Evolutionary conservation across 2,888 invertebrate genomes (phyloP), one percentile per base, ranked within the genome.

Genomic region (Mythimna pallens): DNA sequence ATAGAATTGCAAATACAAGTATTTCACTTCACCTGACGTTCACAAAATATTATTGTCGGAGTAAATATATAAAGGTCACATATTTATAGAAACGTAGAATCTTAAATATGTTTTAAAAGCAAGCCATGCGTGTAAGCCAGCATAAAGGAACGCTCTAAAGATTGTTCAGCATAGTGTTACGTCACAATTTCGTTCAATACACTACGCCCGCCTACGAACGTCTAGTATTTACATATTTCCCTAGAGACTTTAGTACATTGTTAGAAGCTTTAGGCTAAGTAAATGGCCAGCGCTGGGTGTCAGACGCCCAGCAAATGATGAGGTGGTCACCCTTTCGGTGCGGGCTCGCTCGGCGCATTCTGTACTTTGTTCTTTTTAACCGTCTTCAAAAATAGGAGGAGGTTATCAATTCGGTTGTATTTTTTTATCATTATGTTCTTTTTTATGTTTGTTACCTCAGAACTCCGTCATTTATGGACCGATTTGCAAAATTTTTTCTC

Each of bases 161-260:
- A 73, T 69, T 70, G 57, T 83, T 83, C 69, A 67, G 59, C 55
- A 68, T 30, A 62, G 50, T 30, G 55, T 77, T 77, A 62, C 81
- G 78, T 74, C 67, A 79, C 72, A 72, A 61, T 68, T 78, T 84
- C 65, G 64, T 72, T 73, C 82, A 74, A 77, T 82, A 77, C 65
- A 76, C 65, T 70, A 62, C 66, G 65, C 20, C 47, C 52, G 67
- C 63, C 43, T 47, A 68, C 65, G n/a, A 64, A 64, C 65, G 25
- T 58, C 54, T 63, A 58, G 54, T 50, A 61, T 54, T 10, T 74
- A 69, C 65, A 22, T 66, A 76, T 82, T 73, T 73, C 76, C 73
- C 73, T 40, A 68, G 71, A 67, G 72, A 70, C 63, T 75, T 47
- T 63, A 67, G 63, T 65, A 71, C 69, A 64, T 78, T 54, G 22